Percentiles rank a stretch among this genome's conserved stretches.
Evolutionary conservation across 1,140 invertebrate genomes (phyloP).

Genomic region (Physella acuta): DNA sequence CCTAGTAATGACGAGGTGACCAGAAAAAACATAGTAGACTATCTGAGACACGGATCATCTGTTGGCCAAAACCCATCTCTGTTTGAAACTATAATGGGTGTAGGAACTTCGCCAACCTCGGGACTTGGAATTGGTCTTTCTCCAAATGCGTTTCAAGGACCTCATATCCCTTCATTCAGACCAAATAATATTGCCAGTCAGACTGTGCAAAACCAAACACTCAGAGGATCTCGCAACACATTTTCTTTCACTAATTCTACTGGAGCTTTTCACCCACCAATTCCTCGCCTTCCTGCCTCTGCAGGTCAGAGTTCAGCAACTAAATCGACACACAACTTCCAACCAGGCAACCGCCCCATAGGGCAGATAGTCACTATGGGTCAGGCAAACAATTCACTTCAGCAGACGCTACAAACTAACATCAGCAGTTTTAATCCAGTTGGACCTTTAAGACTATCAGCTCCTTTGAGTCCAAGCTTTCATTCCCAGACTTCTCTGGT

Average conservation of each 20-base stretch:
- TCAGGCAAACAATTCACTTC: background rate
- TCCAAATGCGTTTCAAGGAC: background rate
- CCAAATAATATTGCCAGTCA: constrained; percentile 13
- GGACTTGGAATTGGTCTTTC: constrained; percentile 6
- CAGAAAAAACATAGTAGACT: constrained; percentile 57
- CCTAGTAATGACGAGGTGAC: constrained; percentile 55
- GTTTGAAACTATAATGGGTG: constrained; percentile 39
- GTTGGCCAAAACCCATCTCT: constrained; percentile 47
- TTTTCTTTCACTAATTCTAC: constrained; percentile 20
- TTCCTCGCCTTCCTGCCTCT: constrained; percentile 15
- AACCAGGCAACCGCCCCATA: constrained; percentile 37
- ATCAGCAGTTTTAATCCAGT: constrained; percentile 22
- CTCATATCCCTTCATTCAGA: constrained; percentile 1
- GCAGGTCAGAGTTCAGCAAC: constrained; percentile 18
- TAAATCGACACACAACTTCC: background rate
- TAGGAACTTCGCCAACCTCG: constrained; percentile 25
- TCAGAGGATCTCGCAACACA: constrained; percentile 15
- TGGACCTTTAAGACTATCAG: background rate
- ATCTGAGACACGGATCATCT: constrained; percentile 59
- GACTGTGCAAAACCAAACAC: background rate
- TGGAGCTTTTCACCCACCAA: constrained; percentile 22
- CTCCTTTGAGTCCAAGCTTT: constrained; percentile 17
- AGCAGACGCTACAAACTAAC: constrained; percentile 10
- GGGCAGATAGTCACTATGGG: background rate
- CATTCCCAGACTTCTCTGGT: background rate